Conservation (phyloP, 2,888 invertebrate genomes). For the Celastrina argiolus region DNA sequence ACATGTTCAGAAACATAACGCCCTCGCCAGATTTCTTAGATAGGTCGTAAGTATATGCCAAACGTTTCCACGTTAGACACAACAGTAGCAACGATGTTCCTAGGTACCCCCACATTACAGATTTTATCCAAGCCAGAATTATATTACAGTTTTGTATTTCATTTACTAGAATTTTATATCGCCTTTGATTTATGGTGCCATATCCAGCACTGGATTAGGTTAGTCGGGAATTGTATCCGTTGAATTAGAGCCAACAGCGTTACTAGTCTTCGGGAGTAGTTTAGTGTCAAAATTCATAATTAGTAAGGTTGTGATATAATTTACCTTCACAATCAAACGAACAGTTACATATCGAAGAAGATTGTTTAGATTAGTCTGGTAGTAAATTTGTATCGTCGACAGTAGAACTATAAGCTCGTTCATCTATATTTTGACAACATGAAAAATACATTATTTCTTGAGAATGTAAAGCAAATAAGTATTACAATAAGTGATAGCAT, state of each 20-base stretch:
- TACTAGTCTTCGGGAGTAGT: conserved; percentile 27
- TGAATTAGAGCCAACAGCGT: conserved; percentile 15
- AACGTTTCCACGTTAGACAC: conserved; percentile 9
- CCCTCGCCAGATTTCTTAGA: conserved; percentile 58
- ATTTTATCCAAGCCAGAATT: conserved; percentile 21
- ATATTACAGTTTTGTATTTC: conserved; percentile 5
- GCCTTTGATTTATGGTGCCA: conserved; percentile 21
- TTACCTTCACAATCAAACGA: conserved; percentile 43
- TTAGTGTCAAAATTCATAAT: conserved; percentile 37
- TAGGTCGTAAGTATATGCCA: conserved; percentile 23
- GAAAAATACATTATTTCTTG: not conserved
- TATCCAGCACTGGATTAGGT: conserved; percentile 15
- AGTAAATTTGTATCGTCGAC: conserved; percentile 30
- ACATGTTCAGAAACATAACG: conserved; percentile 52
- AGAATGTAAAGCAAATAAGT: not conserved
- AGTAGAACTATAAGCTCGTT: not conserved
- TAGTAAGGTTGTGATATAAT: conserved; percentile 59
- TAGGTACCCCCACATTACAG: conserved; percentile 21
- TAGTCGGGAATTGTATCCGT: conserved; percentile 3
- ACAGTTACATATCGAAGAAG: conserved; percentile 60
- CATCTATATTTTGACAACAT: conserved; percentile 6
- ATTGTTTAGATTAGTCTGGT: conserved; percentile 49
- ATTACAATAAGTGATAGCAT: not conserved
- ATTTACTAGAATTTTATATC: conserved; percentile 15
- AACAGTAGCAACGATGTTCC: conserved; percentile 23